Evolutionary conservation across 2,113 vertebrate genomes (phyloP).

Genomic region (Catharus minimus): DNA sequence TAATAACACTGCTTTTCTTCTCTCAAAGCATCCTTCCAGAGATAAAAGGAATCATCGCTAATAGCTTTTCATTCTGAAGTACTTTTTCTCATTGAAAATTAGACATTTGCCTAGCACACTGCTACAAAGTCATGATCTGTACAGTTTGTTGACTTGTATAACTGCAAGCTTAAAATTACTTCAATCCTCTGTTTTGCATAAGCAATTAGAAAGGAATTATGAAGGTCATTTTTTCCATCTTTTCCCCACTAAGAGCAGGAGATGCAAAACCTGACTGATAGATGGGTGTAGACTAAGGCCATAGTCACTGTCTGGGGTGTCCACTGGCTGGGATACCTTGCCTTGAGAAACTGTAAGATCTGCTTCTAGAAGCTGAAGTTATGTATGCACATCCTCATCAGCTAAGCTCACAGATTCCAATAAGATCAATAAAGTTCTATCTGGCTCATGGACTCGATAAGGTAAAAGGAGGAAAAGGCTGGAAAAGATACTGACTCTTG

Average conservation of each 20-base stretch:
- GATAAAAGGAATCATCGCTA: not conserved
- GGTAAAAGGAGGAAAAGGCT: not conserved
- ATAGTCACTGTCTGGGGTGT: not conserved
- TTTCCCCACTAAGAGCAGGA: not conserved
- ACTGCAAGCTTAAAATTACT: not conserved
- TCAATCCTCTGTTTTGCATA: not conserved
- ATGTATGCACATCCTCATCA: fast-evolving
- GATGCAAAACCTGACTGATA: not conserved
- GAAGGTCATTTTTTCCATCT: not conserved
- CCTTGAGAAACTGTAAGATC: not conserved
- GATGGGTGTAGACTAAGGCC: not conserved
- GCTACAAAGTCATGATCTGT: not conserved
- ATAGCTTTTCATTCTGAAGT: not conserved
- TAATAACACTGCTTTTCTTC: not conserved
- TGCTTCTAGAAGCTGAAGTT: not conserved
- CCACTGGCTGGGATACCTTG: not conserved
- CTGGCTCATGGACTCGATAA: not conserved
- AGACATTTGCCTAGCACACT: not conserved
- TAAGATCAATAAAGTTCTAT: not conserved
- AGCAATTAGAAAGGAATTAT: not conserved
- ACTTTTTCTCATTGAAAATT: not conserved
- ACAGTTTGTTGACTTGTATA: not conserved
- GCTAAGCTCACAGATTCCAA: not conserved
- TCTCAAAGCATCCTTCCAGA: not conserved
- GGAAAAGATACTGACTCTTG: not conserved